Evolutionary conservation across 2,888 invertebrate genomes (phyloP).

Genomic region (Glomeris marginata): DNA sequence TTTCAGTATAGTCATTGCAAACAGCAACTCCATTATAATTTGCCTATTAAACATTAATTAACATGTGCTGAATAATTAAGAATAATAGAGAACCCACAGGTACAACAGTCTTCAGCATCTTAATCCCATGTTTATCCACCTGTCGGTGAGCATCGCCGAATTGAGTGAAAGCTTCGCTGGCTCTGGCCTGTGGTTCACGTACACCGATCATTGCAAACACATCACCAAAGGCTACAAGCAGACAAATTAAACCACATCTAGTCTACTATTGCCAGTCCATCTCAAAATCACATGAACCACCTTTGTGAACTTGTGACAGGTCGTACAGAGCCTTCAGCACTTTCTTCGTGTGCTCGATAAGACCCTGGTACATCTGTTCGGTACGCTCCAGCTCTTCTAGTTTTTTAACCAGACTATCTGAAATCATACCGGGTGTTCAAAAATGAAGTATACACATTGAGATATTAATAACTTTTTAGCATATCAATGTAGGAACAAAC

Average conservation of each 20-base stretch:
- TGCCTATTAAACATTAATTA: no score
- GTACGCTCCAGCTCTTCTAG: conserved; percentile 85
- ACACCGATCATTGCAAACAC: conserved; percentile 89
- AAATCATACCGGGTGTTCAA: conserved; percentile 14
- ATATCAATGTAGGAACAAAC: no score
- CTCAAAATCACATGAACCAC: conserved; percentile 27
- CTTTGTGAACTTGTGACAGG: conserved; percentile 68
- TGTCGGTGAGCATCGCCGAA: conserved; percentile 89
- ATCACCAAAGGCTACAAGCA: conserved; percentile 65
- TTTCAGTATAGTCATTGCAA: no score
- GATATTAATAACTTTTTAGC: not conserved
- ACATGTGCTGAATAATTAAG: not conserved
- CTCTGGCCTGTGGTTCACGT: conserved; percentile 84
- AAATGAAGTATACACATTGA: conserved; percentile 2
- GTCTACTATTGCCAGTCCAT: not conserved
- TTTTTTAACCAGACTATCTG: conserved; percentile 86
- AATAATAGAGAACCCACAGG: conserved; percentile 58
- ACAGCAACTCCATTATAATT: no score
- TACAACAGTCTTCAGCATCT: conserved; percentile 76
- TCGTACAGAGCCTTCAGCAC: conserved; percentile 73
- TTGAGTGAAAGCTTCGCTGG: conserved; percentile 84
- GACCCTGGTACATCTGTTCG: conserved; percentile 75
- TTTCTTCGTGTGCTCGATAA: conserved; percentile 77
- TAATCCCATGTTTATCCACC: conserved; percentile 77
- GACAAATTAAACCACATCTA: conserved; percentile 8